Conservation (phyloP, 2,888 invertebrate genomes). For the Drosophila sordidula region DNA sequence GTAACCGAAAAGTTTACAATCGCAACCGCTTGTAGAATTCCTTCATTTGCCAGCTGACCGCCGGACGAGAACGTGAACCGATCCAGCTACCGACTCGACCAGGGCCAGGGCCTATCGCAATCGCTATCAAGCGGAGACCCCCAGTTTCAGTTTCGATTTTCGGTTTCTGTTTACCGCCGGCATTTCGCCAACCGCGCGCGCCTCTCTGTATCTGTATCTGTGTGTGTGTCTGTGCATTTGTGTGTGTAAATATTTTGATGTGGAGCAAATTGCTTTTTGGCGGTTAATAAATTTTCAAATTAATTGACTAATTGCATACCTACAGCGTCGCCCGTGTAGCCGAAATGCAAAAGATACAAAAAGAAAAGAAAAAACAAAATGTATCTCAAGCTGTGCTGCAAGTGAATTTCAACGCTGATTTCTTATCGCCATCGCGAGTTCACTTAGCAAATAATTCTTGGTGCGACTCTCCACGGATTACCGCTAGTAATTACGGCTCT, state of each 20-base stretch:
- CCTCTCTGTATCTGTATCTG: conserved; percentile 5
- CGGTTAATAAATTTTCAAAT: conserved; percentile 82
- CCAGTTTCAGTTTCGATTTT: conserved; percentile 16
- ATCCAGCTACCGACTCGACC: conserved; percentile 25
- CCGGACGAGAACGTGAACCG: conserved; percentile 46
- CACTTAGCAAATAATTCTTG: conserved; percentile 7
- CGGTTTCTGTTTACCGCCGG: conserved; percentile 79
- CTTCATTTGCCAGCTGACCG: conserved; percentile 61
- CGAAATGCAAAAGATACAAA: conserved; percentile 9
- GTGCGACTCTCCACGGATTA: conserved; percentile 19
- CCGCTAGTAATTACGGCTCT: conserved; percentile 30
- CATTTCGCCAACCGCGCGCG: conserved; percentile 61
- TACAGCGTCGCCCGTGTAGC: conserved; percentile 56
- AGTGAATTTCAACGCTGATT: conserved; percentile 43
- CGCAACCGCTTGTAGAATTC: conserved; percentile 46
- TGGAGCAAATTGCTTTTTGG: conserved; percentile 80
- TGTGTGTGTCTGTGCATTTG: conserved; percentile 17
- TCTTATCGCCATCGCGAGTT: conserved; percentile 25
- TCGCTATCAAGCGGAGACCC: conserved; percentile 23
- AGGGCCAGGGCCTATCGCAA: conserved; percentile 37
- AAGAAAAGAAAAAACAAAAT: conserved; percentile 6
- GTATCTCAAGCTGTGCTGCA: conserved; percentile 15
- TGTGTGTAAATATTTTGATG: conserved; percentile 60
- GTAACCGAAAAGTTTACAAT: conserved; percentile 36
- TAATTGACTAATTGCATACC: conserved; percentile 83